These are phyloP conservation scores for Proteles cristata DNA, from an alignment of 2,113 vertebrate genomes.

Conservation along the genomic window DNA sequence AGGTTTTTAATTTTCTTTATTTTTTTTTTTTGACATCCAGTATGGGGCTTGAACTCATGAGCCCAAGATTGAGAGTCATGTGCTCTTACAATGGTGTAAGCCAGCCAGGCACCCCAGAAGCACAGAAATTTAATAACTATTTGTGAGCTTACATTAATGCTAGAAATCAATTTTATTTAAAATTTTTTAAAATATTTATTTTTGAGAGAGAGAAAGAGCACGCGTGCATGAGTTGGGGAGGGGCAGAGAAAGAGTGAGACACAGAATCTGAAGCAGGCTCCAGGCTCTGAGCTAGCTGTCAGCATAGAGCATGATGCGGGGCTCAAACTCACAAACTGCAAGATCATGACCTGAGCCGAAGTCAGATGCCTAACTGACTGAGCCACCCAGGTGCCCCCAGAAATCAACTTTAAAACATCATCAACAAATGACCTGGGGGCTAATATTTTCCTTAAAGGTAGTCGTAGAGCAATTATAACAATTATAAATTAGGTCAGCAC, in stretches of 20 bases:
- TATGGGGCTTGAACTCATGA: neutral
- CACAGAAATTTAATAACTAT: conserved; percentile 5
- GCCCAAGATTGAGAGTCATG: neutral
- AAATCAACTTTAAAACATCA: neutral
- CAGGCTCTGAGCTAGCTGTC: no score
- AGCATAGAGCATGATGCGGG: no score
- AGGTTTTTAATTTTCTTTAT: neutral
- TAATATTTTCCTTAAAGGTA: neutral
- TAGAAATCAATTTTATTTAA: neutral
- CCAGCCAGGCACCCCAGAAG: neutral
- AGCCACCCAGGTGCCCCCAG: neutral
- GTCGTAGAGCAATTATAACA: neutral
- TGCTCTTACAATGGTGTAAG: neutral
- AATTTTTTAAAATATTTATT: no score
- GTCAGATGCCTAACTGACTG: no score
- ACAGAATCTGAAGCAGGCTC: no score
- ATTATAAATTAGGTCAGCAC: neutral
- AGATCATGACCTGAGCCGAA: no score
- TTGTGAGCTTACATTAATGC: neutral
- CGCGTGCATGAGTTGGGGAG: no score
- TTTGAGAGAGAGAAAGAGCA: no score
- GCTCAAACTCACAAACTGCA: no score
- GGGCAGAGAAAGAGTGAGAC: no score
- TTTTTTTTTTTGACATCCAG: neutral
- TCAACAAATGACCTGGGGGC: neutral